A percentile compares a stretch with the other conserved stretches of the same genome.
Evolutionary conservation across 1,140 invertebrate species (phyloP).

Genomic region (Archivesica marissinica): DNA sequence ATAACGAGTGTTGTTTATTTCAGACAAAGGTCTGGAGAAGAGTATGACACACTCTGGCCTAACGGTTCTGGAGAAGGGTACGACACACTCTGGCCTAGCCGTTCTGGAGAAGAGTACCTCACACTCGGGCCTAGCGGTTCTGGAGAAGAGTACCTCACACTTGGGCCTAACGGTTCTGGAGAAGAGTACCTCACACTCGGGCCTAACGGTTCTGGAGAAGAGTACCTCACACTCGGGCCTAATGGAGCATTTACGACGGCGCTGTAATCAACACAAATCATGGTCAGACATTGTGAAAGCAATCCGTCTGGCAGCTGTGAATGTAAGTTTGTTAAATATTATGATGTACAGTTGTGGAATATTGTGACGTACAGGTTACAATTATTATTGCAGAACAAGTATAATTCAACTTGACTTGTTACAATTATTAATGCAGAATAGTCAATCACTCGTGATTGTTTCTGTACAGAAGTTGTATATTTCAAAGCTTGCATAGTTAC

Average conservation of each 20-base stretch:
- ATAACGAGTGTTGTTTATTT: conserved; percentile 5
- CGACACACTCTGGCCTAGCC: conserved; percentile 4
- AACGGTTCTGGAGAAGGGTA: conserved; percentile 12
- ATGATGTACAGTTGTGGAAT: background rate
- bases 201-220: conserved; percentile 88
- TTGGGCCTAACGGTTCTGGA: conserved; percentile 19
- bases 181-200: background rate
- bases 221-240: conserved; percentile 79
- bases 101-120: no score
- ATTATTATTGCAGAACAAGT: no score
- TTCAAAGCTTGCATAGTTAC: no score
- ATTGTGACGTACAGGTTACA: background rate
- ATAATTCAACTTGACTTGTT: no score
- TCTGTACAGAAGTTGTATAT: no score
- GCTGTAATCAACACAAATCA: conserved; percentile 90
- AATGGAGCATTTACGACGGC: conserved; percentile 94
- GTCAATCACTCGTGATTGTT: no score
- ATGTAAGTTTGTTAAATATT: conserved; percentile 85
- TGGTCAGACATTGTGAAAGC: conserved; percentile 93
- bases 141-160: background rate
- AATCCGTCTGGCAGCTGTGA: conserved; percentile 91
- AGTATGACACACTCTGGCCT: background rate
- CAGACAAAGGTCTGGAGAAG: conserved; percentile 27
- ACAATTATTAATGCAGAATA: no score
- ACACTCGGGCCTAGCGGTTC: no score